A percentile compares a stretch with the other conserved stretches of the same genome.
Evolutionary conservation across 2,888 invertebrate genomes (phyloP).

Genomic region (Crematogaster levior): DNA sequence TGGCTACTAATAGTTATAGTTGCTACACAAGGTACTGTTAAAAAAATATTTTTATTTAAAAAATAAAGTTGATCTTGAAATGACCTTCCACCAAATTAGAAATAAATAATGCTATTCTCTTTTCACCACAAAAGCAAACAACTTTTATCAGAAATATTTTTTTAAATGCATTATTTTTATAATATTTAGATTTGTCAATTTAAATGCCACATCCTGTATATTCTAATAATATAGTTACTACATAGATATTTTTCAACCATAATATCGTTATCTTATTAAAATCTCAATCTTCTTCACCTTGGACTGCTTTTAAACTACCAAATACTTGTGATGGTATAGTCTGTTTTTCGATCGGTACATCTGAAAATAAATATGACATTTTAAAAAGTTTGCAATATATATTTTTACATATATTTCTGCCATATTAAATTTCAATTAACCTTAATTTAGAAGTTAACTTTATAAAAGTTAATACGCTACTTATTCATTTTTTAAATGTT

Average conservation of each 20-base stretch:
- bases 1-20: background rate
- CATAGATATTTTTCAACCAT: background rate
- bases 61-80: too few species aligned
- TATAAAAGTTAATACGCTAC: background rate
- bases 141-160: too few species aligned
- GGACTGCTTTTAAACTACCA: slow-evolving; percentile 89
- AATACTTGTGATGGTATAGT: slow-evolving; percentile 96
- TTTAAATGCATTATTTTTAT: too few species aligned
- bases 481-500: background rate
- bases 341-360: slow-evolving; percentile 93
- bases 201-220: too few species aligned
- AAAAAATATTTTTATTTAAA: too few species aligned
- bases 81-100: too few species aligned
- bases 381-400: background rate
- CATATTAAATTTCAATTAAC: background rate
- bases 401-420: background rate
- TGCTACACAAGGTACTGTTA: too few species aligned
- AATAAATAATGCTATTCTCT: too few species aligned
- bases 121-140: too few species aligned
- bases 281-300: slow-evolving; percentile 63
- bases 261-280: background rate
- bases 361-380: slow-evolving; percentile 79
- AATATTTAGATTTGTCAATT: too few species aligned
- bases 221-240: background rate
- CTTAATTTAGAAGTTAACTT: background rate